Evolutionary conservation across 2,797 vertebrate species (phyloP), one percentile per base, ranked within the genome.

Genomic region (Pelodytes ibericus): DNA sequence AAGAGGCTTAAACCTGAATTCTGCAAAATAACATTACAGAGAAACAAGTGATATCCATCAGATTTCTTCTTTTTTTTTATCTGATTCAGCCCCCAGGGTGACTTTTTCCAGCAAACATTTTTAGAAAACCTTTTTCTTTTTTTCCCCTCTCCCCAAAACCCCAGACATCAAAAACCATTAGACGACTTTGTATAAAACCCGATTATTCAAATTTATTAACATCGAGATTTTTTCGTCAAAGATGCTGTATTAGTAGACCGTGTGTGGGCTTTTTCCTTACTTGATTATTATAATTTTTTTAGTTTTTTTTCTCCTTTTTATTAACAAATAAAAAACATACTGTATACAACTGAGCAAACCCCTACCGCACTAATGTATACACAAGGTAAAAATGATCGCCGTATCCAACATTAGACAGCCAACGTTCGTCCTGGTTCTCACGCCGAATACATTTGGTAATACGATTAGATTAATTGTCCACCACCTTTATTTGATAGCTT

Each of bases 121-220:
- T 36, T 36, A 36, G 33, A 36, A 11, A 36, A 36, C 5, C 2
- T 5, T 36, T 36, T 1, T 36, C 33, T 5, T 36, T 47, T 47
- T 2, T 47, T 2, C 2, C 25, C 27, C 9, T 33, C 24, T 27
- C 30, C 59, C 49, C 13, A 13, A 41, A 11, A 18, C 49, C 49
- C n/a, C 22, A 18, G 26, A 88, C 66, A 88, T 86, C 86, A 44
- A 58, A 92, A 86, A 90, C n/a, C 88, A 85, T 80, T 82, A 83
- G 86, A 82, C 87, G 62, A 66, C 82, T 81, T 92, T 95, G 85
- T 93, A 93, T 93, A 92, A 96, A 96, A 94, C 90, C 91, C 84
- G 93, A 92, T 95, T 94, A 94, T 94, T 94, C 91, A 96, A 95
- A 94, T 96, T 97, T 96, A 98, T 96, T 96, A 94, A 95, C 94